Conservation (phyloP, 2,113 vertebrate genomes). For the Oplegnathus fasciatus region DNA sequence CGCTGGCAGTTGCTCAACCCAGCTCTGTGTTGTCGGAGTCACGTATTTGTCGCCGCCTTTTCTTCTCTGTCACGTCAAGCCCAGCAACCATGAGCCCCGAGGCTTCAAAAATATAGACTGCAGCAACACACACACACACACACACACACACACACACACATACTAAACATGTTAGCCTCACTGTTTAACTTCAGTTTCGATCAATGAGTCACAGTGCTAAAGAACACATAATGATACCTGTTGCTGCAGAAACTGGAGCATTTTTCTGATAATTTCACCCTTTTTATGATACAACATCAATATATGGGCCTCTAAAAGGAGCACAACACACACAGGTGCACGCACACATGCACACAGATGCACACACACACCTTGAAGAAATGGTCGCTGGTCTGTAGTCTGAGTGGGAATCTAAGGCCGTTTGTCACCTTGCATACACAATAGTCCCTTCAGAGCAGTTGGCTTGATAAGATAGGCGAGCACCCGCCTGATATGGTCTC, state of each 20-base stretch:
- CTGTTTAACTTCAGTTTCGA: conserved; percentile 8
- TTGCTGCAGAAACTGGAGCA: neutral
- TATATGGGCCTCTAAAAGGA: neutral
- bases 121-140: neutral
- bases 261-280: neutral
- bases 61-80: conserved; percentile 35
- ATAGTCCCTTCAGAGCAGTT: conserved; percentile 72
- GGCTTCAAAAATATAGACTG: conserved; percentile 18
- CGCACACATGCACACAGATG: conserved; percentile 31
- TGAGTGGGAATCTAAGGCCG: conserved; percentile 63
- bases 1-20: conserved; percentile 17
- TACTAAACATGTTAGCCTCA: neutral
- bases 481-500: conserved; percentile 74
- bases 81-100: neutral
- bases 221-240: neutral
- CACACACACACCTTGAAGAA: conserved; percentile 35
- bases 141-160: neutral
- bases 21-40: conserved; percentile 24
- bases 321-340: neutral
- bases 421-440: conserved; percentile 76
- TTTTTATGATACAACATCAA: conserved; percentile 21
- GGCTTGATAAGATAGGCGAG: conserved; percentile 79
- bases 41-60: conserved; percentile 29
- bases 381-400: conserved; percentile 34
- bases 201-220: neutral